phyloP scores from a whole-genome alignment of 2,113 vertebrate species.

The Apeltes quadracus region DNA sequence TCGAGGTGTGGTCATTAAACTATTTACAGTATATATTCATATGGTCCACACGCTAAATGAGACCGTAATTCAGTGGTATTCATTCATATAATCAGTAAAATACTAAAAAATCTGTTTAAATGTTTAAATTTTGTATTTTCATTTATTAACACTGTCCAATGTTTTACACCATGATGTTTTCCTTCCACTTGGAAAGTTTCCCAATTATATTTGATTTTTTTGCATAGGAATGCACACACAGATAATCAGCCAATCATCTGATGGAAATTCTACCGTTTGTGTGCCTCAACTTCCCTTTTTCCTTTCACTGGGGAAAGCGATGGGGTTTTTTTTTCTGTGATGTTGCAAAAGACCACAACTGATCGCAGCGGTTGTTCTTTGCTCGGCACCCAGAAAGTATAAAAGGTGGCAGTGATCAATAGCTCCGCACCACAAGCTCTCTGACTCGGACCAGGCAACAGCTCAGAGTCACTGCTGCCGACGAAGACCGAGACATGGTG shows the following conservation, averaged over 20 bases:
- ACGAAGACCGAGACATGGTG: slow-evolving; percentile 57
- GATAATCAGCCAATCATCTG: background rate
- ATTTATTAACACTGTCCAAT: background rate
- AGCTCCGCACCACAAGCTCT: slow-evolving; percentile 16
- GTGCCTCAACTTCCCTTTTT: background rate
- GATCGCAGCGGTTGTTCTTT: slow-evolving; percentile 4
- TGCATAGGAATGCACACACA: background rate
- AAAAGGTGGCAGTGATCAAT: slow-evolving; percentile 16
- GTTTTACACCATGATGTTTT: background rate
- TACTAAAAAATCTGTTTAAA: background rate
- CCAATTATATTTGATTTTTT: background rate
- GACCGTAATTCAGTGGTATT: background rate
- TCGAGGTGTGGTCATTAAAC: background rate
- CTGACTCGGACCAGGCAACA: slow-evolving; percentile 5
- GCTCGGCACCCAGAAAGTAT: slow-evolving; percentile 9
- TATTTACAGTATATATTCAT: no score
- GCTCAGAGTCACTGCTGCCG: slow-evolving; percentile 32
- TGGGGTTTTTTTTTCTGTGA: slow-evolving; percentile 6
- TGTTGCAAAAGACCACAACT: background rate
- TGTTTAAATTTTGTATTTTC: background rate
- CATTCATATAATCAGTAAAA: background rate
- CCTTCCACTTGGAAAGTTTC: background rate
- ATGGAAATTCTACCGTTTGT: background rate
- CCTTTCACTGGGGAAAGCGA: slow-evolving; percentile 2
- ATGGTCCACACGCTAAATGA: background rate